Base-by-base conservation (phyloP, 2,797 vertebrate species). In the Chloroceryle inda region DNA sequence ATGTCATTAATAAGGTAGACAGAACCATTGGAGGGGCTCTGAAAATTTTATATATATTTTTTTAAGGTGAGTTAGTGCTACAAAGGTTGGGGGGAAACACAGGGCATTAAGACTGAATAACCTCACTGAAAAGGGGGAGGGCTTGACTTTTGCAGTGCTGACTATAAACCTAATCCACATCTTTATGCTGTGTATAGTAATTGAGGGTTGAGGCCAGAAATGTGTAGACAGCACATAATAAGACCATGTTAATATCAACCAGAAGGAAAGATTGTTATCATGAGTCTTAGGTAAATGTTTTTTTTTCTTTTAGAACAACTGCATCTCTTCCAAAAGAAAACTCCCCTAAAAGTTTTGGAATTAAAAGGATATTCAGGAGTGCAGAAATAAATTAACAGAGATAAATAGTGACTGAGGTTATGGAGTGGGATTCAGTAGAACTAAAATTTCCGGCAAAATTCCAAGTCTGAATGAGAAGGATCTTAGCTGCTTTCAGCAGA, bases 41-140 rank as follows among this genome's bases (percentile, higher is more conserved):
- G 13, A 73, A 53, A 58, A 44, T 11, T 11, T 22, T 3, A 4
- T 23, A 45, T 4, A 13, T 19, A 37, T 16, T 63, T 82, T 83
- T 94, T 35, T 12, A 49, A 67, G 6, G 4, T 23, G 13, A 79
- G 9, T 44, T 88, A 31, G 24, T 53, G 8, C 22, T 56, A 26
- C 17, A 61, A 33, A n/a, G 14, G 6, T 6, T 40, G 31, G 17
- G 2, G 0, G 0, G 1, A 38, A 33, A 13, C 55, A 5, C 29
- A 17, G 7, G 11, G 19, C 82, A 9, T 64, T 81, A 47, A 50
- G 24, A 31, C 6, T 85, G 14, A 33, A 47, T 81, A 92, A 86
- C 24, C 5, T 75, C 33, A n/a, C 15, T 64, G 35, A 68, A 16
- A 3, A 31, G 12, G 12, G 6, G 2, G 9, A 4, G 10, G 6